Conservation (phyloP, 2,888 invertebrate genomes). For the Monoplex corrugatus region DNA sequence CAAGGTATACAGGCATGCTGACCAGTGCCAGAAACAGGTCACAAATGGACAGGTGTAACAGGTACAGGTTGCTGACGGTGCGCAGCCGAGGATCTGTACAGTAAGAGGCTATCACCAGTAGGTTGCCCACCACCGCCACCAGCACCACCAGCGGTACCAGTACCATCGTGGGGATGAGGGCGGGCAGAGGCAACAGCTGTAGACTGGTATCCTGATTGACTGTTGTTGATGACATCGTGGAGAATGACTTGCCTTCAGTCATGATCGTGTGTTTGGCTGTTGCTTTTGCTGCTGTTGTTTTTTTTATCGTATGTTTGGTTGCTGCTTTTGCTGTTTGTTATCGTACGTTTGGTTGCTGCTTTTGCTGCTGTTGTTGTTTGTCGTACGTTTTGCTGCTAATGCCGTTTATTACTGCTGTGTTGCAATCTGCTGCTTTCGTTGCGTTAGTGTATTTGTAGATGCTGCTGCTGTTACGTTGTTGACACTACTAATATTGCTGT, state of each 20-base stretch:
- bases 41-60: constrained; percentile 67
- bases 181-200: constrained; percentile 16
- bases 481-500: too few relatives aligned
- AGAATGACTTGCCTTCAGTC: too few relatives aligned
- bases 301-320: neutral
- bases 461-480: too few relatives aligned
- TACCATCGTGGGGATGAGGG: constrained; percentile 54
- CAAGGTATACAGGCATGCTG: constrained; percentile 69
- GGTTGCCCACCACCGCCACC: constrained; percentile 64
- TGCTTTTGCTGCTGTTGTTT: neutral
- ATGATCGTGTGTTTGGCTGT: too few relatives aligned
- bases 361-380: neutral
- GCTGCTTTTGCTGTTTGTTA: neutral
- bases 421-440: too few relatives aligned
- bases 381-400: neutral
- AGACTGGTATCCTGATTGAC: constrained; percentile 38
- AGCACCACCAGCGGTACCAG: constrained; percentile 58
- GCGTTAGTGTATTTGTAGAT: neutral
- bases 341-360: neutral
- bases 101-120: constrained; percentile 65
- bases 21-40: constrained; percentile 64
- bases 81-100: constrained; percentile 62
- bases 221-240: too few relatives aligned
- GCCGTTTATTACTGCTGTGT: neutral
- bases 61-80: constrained; percentile 65